A percentile compares a stretch with the other conserved stretches of the same genome.
Conservation (phyloP, 2,888 invertebrate genomes). For the Pomacea canaliculata region DNA sequence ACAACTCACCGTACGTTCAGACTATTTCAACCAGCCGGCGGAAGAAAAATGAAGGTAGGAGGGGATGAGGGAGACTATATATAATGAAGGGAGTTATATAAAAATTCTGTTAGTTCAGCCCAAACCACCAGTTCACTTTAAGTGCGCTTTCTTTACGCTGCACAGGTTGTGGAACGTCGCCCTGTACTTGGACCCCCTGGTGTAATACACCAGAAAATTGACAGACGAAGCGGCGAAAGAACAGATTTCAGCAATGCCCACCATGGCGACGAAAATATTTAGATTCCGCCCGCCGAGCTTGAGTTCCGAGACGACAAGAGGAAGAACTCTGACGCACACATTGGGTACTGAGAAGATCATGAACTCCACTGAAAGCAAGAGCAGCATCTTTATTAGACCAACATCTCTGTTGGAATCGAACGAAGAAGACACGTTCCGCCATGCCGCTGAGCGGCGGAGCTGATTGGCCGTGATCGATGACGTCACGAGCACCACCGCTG, state of each 20-base stretch:
- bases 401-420: not conserved
- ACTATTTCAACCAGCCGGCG: too few relatives aligned
- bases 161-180: constrained; percentile 5
- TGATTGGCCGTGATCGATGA: constrained; percentile 10
- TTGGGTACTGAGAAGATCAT: constrained; percentile 8
- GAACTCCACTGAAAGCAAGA: constrained; percentile 13
- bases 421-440: constrained; percentile 2
- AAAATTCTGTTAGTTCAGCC: too few relatives aligned
- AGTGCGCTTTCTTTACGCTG: not conserved
- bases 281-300: constrained; percentile 1
- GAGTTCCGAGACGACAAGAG: constrained; percentile 8
- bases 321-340: not conserved
- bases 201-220: constrained; percentile 18
- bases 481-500: constrained; percentile 2
- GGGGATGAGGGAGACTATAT: too few relatives aligned
- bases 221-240: constrained; percentile 11
- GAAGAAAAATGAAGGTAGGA: too few relatives aligned
- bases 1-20: too few relatives aligned
- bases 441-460: constrained; percentile 1
- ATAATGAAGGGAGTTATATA: too few relatives aligned
- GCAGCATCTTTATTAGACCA: constrained; percentile 15
- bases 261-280: constrained; percentile 7
- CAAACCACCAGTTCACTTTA: too few relatives aligned
- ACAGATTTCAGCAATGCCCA: constrained; percentile 11
- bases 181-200: constrained; percentile 12